Evolutionary conservation across 2,888 invertebrate genomes (phyloP).

Genomic region (Lasioglossum marginatum): DNA sequence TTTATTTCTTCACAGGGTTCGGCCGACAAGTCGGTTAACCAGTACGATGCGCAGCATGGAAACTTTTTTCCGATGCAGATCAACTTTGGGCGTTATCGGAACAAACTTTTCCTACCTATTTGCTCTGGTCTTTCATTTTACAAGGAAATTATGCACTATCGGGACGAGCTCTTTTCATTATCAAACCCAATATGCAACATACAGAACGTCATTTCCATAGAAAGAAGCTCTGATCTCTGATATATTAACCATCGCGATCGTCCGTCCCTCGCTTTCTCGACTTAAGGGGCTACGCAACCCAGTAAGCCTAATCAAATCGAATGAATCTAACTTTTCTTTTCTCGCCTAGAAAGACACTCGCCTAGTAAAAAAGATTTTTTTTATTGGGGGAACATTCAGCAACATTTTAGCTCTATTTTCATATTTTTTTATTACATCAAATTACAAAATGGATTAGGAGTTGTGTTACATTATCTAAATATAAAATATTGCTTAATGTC

Average conservation of each 20-base stretch:
- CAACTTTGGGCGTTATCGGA: not conserved
- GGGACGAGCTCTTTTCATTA: not conserved
- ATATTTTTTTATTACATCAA: no score
- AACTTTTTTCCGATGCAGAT: not conserved
- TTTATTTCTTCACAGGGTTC: not conserved
- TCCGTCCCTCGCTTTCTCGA: not conserved
- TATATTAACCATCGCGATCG: not conserved
- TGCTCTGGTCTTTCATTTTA: not conserved
- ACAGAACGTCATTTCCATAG: not conserved
- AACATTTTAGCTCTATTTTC: no score
- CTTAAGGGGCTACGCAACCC: not conserved
- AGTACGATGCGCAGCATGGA: not conserved
- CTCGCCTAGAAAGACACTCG: no score
- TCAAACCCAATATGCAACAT: not conserved
- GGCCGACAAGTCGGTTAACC: not conserved
- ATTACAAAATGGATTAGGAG: no score
- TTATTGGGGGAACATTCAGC: no score
- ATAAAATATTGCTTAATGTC: no score
- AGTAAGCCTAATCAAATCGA: no score
- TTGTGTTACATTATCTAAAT: no score
- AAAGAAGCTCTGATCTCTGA: not conserved
- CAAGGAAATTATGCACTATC: not conserved
- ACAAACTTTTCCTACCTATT: slow-evolving; percentile 7
- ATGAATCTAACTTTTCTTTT: no score
- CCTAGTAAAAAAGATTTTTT: no score